phyloP scores from a whole-genome alignment of 2,797 vertebrate species.

The Buceros bicornis region DNA sequence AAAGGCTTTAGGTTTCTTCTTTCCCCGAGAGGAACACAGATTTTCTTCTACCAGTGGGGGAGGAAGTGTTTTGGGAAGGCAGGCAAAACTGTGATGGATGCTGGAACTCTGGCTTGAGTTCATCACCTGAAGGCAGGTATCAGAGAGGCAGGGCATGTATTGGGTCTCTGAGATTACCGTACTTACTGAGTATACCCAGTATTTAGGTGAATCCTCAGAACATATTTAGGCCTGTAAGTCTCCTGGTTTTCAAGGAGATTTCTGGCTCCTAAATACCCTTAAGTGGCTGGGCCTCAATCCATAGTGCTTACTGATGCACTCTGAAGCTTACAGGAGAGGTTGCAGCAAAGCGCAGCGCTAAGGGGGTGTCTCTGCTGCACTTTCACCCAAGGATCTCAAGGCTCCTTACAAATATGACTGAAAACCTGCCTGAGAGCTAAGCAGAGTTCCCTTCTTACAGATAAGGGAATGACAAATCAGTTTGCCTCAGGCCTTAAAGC shows the following conservation, averaged over 20 bases:
- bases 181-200: background rate
- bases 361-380: background rate
- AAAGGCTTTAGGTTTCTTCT: slow-evolving; percentile 6
- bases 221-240: background rate
- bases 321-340: background rate
- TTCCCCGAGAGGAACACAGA: background rate
- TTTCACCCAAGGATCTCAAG: background rate
- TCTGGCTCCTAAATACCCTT: background rate
- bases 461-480: background rate
- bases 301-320: background rate
- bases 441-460: background rate
- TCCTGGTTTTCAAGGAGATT: background rate
- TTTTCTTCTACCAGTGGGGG: background rate
- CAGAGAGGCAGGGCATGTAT: background rate
- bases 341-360: background rate
- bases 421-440: background rate
- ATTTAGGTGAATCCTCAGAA: background rate
- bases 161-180: background rate
- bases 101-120: background rate
- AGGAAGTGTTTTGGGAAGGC: background rate
- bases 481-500: background rate
- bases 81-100: background rate
- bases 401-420: background rate
- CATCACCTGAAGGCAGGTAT: background rate
- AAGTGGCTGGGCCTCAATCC: background rate